Base-by-base conservation (phyloP, 1,140 invertebrate species). In the Ptiloglossa arizonensis region DNA sequence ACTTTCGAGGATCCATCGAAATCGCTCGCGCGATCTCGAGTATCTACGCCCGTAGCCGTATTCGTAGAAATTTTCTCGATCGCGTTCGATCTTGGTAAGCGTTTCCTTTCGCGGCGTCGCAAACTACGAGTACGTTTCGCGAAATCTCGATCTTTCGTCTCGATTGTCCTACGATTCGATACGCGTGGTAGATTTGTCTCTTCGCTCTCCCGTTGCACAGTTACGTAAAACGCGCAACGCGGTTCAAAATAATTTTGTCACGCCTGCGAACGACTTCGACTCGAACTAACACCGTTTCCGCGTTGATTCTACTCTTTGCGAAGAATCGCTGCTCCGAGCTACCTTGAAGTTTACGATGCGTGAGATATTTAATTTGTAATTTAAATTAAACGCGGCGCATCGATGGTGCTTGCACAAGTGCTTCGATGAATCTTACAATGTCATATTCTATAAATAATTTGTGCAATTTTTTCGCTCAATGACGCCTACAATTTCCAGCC, bases 391-490 rank as follows among this genome's bases (percentile, higher is more conserved):
- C 29, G 17, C 15, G 56, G 17, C 15, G 56, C 27, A 24, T 5
- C 19, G 50, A 17, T 56, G 11, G n/a, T 15, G 27, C 52, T 56
- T 56, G 29, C 11, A 56, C 13, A 56, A 56, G 11, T 56, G 2
- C 19, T 13, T 60, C 32, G 32, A 22, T 60, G 57, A 19, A 19
- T 38, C 57, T 19, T 32, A 13, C 57, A 38, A 60, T 60, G 57
- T 60, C 57, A 60, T 60, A 60, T 38, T 60, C 57, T 60, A 38
- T 60, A 60, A 38, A 60, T 60, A 60, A 60, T 60, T 60, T 60
- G 19, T 60, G 57, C 57, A 60, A 24, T 56, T 13, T 56, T 56
- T 56, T 17, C 52, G 3, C 24, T 29, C 52, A 29, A 35, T 19
- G 32, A 60, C 57, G 57, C 29, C 57, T 32, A 60, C 29, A 6